Evolutionary conservation across 1,140 invertebrate genomes (phyloP).

Genomic region (Mamestra configurata): DNA sequence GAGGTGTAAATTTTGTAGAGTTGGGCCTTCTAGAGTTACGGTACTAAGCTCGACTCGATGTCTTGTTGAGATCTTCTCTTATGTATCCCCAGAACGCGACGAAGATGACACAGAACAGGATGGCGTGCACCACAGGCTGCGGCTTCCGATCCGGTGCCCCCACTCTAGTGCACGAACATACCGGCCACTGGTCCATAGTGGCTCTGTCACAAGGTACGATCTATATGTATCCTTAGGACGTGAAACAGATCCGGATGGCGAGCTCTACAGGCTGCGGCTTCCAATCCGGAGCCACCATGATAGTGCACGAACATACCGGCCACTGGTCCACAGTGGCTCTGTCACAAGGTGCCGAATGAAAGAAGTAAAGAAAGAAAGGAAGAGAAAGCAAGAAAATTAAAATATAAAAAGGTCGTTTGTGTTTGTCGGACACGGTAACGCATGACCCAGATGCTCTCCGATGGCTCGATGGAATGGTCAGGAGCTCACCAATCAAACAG

Average conservation of each 20-base stretch:
- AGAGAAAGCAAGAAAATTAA: no score
- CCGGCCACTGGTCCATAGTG: constrained; percentile 78
- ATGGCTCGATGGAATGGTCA: no score
- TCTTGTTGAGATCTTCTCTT: not conserved
- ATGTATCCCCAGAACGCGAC: constrained; percentile 61
- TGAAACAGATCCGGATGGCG: no score
- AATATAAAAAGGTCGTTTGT: no score
- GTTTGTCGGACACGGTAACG: no score
- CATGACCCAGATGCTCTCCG: no score
- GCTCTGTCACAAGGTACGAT: constrained; percentile 71
- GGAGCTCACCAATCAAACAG: no score
- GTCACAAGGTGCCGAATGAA: constrained; percentile 73
- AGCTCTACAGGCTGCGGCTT: constrained; percentile 72
- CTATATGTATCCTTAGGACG: no score
- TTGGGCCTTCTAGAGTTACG: no score
- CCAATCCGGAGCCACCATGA: constrained; percentile 72
- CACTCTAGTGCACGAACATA: constrained; percentile 75
- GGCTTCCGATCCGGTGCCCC: constrained; percentile 78
- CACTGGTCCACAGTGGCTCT: constrained; percentile 77
- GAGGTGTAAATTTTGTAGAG: no score
- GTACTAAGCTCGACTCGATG: no score
- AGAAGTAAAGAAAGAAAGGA: no score
- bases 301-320: constrained; percentile 79
- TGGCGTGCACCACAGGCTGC: constrained; percentile 75
- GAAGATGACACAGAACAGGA: constrained; percentile 57